Conservation (phyloP, 2,888 invertebrate species). For the Eulithis testata region DNA sequence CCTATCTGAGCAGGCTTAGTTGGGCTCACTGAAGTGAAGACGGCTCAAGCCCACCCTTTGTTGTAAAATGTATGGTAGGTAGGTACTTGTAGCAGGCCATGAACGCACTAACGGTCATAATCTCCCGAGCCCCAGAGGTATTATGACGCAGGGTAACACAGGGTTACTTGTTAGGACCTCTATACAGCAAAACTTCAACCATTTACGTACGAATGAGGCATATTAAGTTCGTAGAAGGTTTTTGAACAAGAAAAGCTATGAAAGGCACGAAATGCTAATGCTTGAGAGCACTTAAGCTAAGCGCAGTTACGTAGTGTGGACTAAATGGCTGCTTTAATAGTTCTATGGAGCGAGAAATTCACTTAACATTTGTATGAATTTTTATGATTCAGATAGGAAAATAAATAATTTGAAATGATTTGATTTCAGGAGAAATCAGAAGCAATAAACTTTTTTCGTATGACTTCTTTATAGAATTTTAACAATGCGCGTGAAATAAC, state of each 20-base stretch:
- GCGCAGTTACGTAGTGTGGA: slow-evolving; percentile 31
- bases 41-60: slow-evolving; percentile 50
- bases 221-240: slow-evolving; percentile 48
- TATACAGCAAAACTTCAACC: slow-evolving; percentile 56
- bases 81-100: slow-evolving; percentile 43
- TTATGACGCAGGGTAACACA: slow-evolving; percentile 56
- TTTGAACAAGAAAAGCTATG: slow-evolving; percentile 42
- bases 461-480: neutral
- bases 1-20: slow-evolving; percentile 40
- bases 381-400: neutral
- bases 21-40: slow-evolving; percentile 39
- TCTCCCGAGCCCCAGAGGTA: slow-evolving; percentile 58
- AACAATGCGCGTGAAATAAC: too few relatives aligned
- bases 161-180: slow-evolving; percentile 52
- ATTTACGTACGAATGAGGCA: slow-evolving; percentile 54
- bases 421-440: neutral
- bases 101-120: slow-evolving; percentile 56
- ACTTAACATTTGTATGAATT: slow-evolving; percentile 17
- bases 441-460: neutral
- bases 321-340: slow-evolving; percentile 24
- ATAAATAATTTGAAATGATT: neutral
- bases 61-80: slow-evolving; percentile 44
- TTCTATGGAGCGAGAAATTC: slow-evolving; percentile 23
- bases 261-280: slow-evolving; percentile 35
- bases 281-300: slow-evolving; percentile 29